Evolutionary conservation across 2,797 vertebrate genomes (phyloP), one percentile per base, ranked within the genome.

Genomic region (Prionace glauca): DNA sequence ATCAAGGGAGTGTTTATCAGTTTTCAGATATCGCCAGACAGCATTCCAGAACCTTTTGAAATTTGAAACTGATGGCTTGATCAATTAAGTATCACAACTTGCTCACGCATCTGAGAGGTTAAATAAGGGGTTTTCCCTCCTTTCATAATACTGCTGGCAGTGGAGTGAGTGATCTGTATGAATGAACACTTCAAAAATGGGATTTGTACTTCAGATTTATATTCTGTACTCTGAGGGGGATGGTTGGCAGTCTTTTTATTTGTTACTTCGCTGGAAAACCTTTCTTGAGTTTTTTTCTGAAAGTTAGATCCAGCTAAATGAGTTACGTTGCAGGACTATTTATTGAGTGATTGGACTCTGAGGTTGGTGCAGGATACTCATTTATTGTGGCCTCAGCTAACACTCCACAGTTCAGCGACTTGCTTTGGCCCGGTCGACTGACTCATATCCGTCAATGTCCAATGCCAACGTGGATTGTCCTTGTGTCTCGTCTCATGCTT

Each of bases 61-160:
- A 91, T 91, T 91, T 91, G 50, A 60, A 62, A 91, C 60, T 91
- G 24, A 56, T 87, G 86, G 56, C 45, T 45, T 45, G 88, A 91
- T 91, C 56, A 91, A 91, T 91, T 56, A 91, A 62, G 26, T n/a
- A 60, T n/a, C 60, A 91, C 29, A 91, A 91, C 29, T 16, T 65
- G 56, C 0, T 65, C 26, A 32, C 29, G 62, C 60, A 32, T 91
- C 11, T 3, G 29, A 62, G 56, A 91, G 11, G 24, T n/a, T 62
- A 91, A 29, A 62, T 62, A 91, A 91, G 60, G 56, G 26, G 26
- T 0, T 91, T 91, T 56, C 56, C 24, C 5, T 62, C 60, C 88
- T 62, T 14, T 20, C 3, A 4, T 65, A 56, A 32, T n/a, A 65
- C 29, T 29, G 56, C 32, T 62, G 56, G 56, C 88, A 91, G 88